These are phyloP conservation scores for Formica exsecta DNA, from an alignment of 1,140 invertebrate species.

Conservation along the genomic window DNA sequence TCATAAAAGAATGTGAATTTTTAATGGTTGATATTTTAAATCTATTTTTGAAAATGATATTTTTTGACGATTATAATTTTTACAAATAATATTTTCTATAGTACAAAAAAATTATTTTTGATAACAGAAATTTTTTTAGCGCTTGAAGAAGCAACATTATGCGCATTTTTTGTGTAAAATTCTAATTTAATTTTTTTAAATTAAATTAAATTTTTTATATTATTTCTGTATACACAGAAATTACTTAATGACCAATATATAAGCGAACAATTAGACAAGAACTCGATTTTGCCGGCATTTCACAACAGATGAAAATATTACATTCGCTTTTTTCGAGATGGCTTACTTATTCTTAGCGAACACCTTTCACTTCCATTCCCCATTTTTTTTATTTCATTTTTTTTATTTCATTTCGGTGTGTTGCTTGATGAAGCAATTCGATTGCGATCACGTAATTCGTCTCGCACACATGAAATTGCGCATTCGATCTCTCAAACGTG, in stretches of 20 bases:
- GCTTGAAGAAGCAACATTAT: no score
- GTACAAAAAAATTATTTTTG: no score
- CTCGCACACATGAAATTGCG: slow-evolving; percentile 4
- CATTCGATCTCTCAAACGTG: slow-evolving; percentile 27
- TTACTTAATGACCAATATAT: neutral
- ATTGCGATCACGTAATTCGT: slow-evolving; percentile 22
- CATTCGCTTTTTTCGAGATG: neutral
- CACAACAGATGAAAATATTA: slow-evolving; percentile 25
- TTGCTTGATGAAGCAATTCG: neutral
- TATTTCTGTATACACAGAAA: no score
- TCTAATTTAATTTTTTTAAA: no score
- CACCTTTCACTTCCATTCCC: slow-evolving; percentile 28
- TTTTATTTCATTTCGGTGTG: neutral
- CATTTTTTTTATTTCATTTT: neutral
- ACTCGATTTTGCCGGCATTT: neutral
- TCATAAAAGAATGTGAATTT: neutral
- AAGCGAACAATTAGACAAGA: neutral
- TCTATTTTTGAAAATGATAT: no score
- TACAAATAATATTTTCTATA: no score
- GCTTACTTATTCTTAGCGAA: neutral
- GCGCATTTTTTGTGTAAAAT: no score
- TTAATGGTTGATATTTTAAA: no score
- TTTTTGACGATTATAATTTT: neutral
- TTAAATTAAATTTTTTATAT: neutral
- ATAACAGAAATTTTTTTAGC: no score